Evolutionary conservation across 2,113 vertebrate species (phyloP).

Genomic region (Elachura formosa): DNA sequence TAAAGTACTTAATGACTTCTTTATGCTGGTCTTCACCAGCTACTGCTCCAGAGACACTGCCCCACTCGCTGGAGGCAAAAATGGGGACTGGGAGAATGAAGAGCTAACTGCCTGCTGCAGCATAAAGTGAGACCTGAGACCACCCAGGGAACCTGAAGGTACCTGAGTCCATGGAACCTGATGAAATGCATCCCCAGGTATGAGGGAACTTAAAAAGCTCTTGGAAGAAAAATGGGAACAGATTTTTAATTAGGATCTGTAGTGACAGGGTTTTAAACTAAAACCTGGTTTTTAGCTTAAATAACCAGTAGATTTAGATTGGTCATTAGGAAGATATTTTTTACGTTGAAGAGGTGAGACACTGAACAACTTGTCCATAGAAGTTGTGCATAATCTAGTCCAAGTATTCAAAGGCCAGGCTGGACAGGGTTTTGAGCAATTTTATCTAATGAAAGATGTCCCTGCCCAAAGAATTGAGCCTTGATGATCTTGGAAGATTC

Average conservation of each 20-base stretch:
- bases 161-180: neutral
- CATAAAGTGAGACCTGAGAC: neutral
- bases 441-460: neutral
- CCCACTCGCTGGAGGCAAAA: neutral
- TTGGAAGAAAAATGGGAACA: neutral
- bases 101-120: neutral
- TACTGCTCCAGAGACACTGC: neutral
- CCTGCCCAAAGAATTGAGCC: accelerated
- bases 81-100: neutral
- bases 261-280: neutral
- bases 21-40: neutral
- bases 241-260: neutral
- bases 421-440: neutral
- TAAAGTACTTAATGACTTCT: neutral
- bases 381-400: neutral
- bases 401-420: neutral
- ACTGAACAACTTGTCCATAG: neutral
- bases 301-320: neutral
- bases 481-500: neutral
- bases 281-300: too few relatives aligned
- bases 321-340: neutral
- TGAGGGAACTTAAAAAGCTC: neutral
- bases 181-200: neutral
- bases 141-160: neutral
- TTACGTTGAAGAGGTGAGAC: neutral